Evolutionary conservation across 2,113 vertebrate species (phyloP).

Genomic region (Glaucomys volans): DNA sequence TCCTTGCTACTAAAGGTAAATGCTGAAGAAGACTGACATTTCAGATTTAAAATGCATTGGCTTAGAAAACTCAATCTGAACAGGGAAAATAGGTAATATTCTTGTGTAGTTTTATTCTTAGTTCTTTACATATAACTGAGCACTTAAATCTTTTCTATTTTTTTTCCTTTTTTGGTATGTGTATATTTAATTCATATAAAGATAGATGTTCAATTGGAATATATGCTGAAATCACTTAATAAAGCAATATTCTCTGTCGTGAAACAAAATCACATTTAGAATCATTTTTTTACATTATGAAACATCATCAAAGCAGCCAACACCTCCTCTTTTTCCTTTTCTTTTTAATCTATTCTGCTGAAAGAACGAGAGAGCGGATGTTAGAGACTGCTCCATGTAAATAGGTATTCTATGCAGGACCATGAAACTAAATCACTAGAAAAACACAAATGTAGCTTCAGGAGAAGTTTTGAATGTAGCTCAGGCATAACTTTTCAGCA

Average conservation of each 20-base stretch:
- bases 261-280: slow-evolving; percentile 46
- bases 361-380: background rate
- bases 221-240: background rate
- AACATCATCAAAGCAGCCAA: background rate
- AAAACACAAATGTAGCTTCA: slow-evolving; percentile 65
- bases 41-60: slow-evolving; percentile 13
- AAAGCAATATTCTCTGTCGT: background rate
- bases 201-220: background rate
- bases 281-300: slow-evolving; percentile 6
- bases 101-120: background rate
- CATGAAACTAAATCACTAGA: slow-evolving; percentile 67
- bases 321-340: background rate
- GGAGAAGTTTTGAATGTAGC: slow-evolving; percentile 62
- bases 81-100: background rate
- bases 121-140: slow-evolving; percentile 35
- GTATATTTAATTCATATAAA: background rate
- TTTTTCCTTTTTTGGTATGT: background rate
- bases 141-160: background rate
- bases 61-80: slow-evolving; percentile 3
- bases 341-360: slow-evolving; percentile 28
- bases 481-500: slow-evolving; percentile 47
- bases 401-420: slow-evolving; percentile 24
- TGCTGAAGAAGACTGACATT: background rate
- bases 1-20: background rate
- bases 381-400: slow-evolving; percentile 3